A percentile compares a stretch with the other conserved stretches of the same genome.
phyloP scores from a whole-genome alignment of 2,888 invertebrate genomes.

The Aphidoletes aphidimyza region DNA sequence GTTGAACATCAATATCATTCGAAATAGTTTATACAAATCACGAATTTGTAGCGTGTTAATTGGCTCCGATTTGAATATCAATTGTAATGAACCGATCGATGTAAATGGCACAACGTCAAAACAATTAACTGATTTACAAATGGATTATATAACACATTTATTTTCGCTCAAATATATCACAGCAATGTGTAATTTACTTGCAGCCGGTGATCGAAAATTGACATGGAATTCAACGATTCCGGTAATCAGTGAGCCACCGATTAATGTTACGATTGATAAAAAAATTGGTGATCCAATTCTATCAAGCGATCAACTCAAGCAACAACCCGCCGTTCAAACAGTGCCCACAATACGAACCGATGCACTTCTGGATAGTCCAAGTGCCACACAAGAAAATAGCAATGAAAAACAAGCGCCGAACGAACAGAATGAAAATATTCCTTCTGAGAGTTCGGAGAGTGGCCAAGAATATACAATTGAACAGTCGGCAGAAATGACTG shows the following conservation, averaged over 20 bases:
- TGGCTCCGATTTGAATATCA: constrained; percentile 72
- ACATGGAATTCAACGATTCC: constrained; percentile 25
- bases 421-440: background rate
- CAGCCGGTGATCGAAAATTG: background rate
- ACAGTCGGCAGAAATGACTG: background rate
- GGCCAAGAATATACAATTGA: background rate
- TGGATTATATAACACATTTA: constrained; percentile 72
- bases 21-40: constrained; percentile 71
- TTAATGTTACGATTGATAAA: constrained; percentile 20
- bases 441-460: background rate
- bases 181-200: constrained; percentile 77
- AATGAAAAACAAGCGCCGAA: background rate
- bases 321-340: background rate
- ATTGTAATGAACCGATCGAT: constrained; percentile 62
- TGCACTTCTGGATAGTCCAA: too few species aligned
- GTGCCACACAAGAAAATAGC: background rate
- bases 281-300: background rate
- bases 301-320: background rate
- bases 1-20: constrained; percentile 72
- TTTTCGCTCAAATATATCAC: constrained; percentile 77
- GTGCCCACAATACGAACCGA: background rate
- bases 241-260: background rate
- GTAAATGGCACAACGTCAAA: constrained; percentile 39
- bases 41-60: constrained; percentile 70
- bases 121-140: constrained; percentile 49